Evolutionary conservation across 2,113 vertebrate species (phyloP).

Genomic region (Xiphorhynchus elegans): DNA sequence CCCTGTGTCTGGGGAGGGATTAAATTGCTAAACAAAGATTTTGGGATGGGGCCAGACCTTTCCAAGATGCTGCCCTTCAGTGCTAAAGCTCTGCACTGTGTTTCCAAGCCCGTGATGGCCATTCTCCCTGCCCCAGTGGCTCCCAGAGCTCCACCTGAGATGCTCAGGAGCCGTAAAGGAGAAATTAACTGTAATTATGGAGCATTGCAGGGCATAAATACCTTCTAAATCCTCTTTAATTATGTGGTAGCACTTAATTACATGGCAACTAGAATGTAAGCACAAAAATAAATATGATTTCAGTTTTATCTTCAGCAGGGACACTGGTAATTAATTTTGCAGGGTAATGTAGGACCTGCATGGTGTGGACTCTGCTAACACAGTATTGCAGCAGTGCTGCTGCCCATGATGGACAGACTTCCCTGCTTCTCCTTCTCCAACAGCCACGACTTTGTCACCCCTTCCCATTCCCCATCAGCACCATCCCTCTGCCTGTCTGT

Average conservation of each 20-base stretch:
- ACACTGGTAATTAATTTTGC: conserved; percentile 30
- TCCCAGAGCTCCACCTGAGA: not conserved
- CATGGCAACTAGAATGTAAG: conserved; percentile 50
- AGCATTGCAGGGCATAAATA: not conserved
- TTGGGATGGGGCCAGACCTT: not conserved
- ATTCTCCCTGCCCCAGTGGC: not conserved
- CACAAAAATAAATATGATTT: conserved; percentile 53
- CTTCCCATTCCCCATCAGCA: not conserved
- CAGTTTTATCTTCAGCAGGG: conserved; percentile 26
- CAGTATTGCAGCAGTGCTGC: not conserved
- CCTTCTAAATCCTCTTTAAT: conserved; percentile 60
- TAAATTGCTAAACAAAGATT: not conserved
- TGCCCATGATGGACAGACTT: not conserved
- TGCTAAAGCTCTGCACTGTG: not conserved
- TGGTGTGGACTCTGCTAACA: not conserved
- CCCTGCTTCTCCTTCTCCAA: not conserved
- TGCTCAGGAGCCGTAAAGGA: not conserved
- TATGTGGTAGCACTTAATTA: conserved; percentile 43
- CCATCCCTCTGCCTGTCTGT: not conserved
- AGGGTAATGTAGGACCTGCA: not conserved
- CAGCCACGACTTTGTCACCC: not conserved
- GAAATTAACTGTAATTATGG: conserved; percentile 37
- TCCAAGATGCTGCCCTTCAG: not conserved
- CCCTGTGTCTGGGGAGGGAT: not conserved
- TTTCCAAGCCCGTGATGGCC: not conserved